phyloP scores from a whole-genome alignment of 1,140 invertebrate genomes.

The Bombus pascuorum region DNA sequence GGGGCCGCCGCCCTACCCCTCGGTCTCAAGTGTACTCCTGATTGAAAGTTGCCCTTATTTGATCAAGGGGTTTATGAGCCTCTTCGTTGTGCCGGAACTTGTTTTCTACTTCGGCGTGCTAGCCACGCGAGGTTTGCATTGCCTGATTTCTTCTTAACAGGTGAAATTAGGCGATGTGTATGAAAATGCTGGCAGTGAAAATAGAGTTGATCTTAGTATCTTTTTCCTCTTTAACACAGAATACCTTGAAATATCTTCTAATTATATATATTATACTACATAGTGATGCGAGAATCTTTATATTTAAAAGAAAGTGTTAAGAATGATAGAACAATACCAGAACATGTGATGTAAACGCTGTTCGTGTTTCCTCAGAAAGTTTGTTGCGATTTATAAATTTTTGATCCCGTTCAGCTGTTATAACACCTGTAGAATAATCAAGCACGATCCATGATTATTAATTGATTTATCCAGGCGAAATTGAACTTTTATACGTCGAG shows the following conservation, averaged over 20 bases:
- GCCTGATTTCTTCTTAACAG: neutral
- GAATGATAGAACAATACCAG: neutral
- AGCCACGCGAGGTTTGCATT: neutral
- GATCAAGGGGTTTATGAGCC: constrained; percentile 46
- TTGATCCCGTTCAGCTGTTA: neutral
- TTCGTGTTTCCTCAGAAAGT: neutral
- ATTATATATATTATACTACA: too few species aligned
- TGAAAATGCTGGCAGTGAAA: too few species aligned
- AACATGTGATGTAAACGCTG: neutral
- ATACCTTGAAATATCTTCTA: too few species aligned
- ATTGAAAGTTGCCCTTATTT: constrained; percentile 48
- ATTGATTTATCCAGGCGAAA: neutral
- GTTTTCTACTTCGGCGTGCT: neutral
- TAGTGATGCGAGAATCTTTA: neutral
- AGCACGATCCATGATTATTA: neutral
- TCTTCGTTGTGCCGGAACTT: neutral
- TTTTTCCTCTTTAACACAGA: too few species aligned
- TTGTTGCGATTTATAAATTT: neutral
- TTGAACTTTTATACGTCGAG: too few species aligned
- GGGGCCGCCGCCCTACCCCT: neutral
- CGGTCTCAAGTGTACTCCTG: constrained; percentile 19
- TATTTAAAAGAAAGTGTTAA: neutral
- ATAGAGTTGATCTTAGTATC: too few species aligned
- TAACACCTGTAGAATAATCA: neutral
- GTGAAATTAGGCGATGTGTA: too few species aligned